These are phyloP conservation scores for Heliconius melpomene DNA, from an alignment of 1,140 invertebrate species.

Conservation along the genomic window DNA sequence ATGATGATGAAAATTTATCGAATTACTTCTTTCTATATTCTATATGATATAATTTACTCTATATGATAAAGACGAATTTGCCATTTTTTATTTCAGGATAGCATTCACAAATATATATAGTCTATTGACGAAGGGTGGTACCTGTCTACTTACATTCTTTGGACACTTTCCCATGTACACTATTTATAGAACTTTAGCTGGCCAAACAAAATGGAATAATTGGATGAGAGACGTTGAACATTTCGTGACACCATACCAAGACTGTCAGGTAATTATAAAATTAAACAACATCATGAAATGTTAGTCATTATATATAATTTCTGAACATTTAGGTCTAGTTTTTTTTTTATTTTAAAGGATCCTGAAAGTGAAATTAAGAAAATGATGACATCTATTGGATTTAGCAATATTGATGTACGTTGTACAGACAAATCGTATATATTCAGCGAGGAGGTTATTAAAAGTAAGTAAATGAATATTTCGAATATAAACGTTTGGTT, in stretches of 20 bases:
- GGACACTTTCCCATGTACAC: slow-evolving; percentile 87
- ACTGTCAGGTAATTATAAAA: slow-evolving; percentile 65
- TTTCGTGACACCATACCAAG: slow-evolving; percentile 85
- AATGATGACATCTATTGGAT: slow-evolving; percentile 80
- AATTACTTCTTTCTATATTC: no score
- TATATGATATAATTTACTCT: no score
- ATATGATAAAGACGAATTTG: no score
- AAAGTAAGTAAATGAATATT: slow-evolving; percentile 78
- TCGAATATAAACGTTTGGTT: background rate
- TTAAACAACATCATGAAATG: background rate
- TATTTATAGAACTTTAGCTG: slow-evolving; percentile 84
- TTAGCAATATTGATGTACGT: no score
- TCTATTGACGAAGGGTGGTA: slow-evolving; percentile 85
- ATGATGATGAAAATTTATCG: no score
- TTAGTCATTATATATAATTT: background rate
- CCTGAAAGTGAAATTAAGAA: slow-evolving; percentile 84
- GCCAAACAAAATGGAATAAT: slow-evolving; percentile 82
- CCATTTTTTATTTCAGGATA: slow-evolving; percentile 68
- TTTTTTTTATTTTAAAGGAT: slow-evolving; percentile 61
- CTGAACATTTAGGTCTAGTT: no score
- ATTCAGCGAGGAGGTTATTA: slow-evolving; percentile 27
- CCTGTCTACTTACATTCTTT: slow-evolving; percentile 86
- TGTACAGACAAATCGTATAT: no score
- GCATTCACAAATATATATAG: slow-evolving; percentile 85
- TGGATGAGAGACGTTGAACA: slow-evolving; percentile 86